Conservation (phyloP, 2,797 vertebrate genomes). For the Takifugu ocellatus region DNA sequence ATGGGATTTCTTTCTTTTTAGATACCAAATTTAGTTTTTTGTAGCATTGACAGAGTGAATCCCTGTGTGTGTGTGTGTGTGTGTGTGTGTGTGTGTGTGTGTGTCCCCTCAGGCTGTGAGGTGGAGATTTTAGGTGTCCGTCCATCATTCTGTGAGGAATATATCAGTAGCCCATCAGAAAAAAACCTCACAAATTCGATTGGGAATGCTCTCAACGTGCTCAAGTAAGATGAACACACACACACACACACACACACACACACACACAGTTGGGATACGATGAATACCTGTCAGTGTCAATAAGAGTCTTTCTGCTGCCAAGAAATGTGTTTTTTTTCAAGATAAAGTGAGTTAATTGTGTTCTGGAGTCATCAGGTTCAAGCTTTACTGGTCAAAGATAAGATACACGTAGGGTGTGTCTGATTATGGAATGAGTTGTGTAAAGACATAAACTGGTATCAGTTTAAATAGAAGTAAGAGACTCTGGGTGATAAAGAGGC, state of each 20-base stretch:
- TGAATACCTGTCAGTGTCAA: background rate
- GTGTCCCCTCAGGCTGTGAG: conserved; percentile 83
- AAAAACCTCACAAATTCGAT: conserved; percentile 81
- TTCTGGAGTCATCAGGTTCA: too few species aligned
- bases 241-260: too few species aligned
- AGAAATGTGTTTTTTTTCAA: background rate
- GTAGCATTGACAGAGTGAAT: background rate
- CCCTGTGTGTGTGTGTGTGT: too few species aligned
- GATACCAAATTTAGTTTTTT: background rate
- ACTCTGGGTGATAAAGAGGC: too few species aligned
- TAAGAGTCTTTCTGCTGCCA: background rate
- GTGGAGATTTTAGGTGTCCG: conserved; percentile 87
- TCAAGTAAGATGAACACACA: conserved; percentile 73
- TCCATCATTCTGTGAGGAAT: conserved; percentile 85
- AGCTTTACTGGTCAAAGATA: background rate
- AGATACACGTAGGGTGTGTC: too few species aligned
- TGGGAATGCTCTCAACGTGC: conserved; percentile 73
- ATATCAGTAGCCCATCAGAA: conserved; percentile 82
- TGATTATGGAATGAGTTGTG: too few species aligned
- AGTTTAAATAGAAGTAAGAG: too few species aligned
- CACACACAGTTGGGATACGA: too few species aligned
- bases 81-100: conserved; percentile 4
- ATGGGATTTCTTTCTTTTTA: too few species aligned
- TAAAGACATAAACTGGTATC: too few species aligned
- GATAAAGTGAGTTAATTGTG: too few species aligned